These are phyloP conservation scores for Meles meles DNA, from an alignment of 2,113 vertebrate genomes.

Conservation along the genomic window DNA sequence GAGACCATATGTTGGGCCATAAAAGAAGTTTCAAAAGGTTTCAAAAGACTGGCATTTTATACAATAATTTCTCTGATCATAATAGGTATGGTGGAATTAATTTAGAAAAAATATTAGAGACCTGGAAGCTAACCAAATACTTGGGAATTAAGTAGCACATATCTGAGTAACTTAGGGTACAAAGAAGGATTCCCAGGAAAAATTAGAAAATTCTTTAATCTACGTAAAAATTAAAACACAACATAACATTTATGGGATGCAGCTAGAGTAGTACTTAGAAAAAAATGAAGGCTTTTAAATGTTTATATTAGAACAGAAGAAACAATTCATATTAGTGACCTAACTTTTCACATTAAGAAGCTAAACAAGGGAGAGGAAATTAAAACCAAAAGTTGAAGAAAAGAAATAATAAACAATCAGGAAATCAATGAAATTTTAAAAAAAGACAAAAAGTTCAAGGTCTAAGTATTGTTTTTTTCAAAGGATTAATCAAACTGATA, in stretches of 20 bases:
- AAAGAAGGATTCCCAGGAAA: not conserved
- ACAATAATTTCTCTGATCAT: not conserved
- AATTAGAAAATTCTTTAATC: not conserved
- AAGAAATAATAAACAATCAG: not conserved
- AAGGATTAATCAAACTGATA: not conserved
- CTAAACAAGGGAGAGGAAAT: not conserved
- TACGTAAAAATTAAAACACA: not conserved
- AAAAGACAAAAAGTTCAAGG: not conserved
- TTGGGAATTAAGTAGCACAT: not conserved
- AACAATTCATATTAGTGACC: not conserved
- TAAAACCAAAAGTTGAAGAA: slow-evolving; percentile 1
- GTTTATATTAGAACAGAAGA: not conserved
- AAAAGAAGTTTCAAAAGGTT: not conserved
- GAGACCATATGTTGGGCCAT: not conserved
- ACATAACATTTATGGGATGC: not conserved
- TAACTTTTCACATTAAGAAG: not conserved
- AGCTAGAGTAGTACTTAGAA: not conserved
- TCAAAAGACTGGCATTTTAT: not conserved
- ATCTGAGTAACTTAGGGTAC: not conserved
- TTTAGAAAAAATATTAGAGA: not conserved
- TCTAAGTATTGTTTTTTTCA: not conserved
- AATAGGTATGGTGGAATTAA: not conserved
- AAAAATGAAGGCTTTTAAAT: not conserved
- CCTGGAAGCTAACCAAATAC: not conserved
- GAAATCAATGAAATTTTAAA: not conserved